These are phyloP conservation scores for Crypturellus tataupa DNA, from an alignment of 2,797 vertebrate genomes.

Conservation along the genomic window DNA sequence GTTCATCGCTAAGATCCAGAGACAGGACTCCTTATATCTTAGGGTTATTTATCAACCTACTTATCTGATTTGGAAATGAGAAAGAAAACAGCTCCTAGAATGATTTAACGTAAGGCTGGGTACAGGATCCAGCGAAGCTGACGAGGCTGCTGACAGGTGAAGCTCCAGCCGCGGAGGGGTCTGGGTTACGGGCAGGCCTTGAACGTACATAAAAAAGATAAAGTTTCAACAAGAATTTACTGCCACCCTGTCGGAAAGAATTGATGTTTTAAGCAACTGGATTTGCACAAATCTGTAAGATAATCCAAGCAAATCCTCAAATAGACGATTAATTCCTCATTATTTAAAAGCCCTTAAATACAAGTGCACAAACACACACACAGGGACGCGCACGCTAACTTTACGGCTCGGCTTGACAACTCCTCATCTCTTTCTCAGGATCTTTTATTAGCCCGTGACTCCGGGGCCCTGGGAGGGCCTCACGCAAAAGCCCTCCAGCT, in stretches of 20 bases:
- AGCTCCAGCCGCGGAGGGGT: constrained; percentile 18
- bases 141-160: constrained; percentile 23
- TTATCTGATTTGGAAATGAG: constrained; percentile 39
- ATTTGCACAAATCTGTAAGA: constrained; percentile 66
- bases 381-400: background rate
- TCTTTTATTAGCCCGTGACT: background rate
- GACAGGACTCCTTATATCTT: background rate
- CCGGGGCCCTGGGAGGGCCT: background rate
- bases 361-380: background rate
- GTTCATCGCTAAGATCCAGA: constrained; percentile 12
- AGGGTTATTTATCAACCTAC: constrained; percentile 42
- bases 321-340: constrained; percentile 58
- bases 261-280: constrained; percentile 66
- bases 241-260: constrained; percentile 45
- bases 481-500: background rate
- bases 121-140: background rate
- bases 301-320: constrained; percentile 67
- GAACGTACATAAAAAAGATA: constrained; percentile 32
- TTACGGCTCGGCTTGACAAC: constrained; percentile 32
- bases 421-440: constrained; percentile 17
- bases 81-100: constrained; percentile 19
- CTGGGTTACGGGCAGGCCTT: background rate
- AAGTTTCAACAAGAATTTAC: constrained; percentile 63
- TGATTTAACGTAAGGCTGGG: background rate
- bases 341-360: constrained; percentile 59